Conservation (phyloP, 2,888 invertebrate genomes). For the Cepaea hortensis region DNA sequence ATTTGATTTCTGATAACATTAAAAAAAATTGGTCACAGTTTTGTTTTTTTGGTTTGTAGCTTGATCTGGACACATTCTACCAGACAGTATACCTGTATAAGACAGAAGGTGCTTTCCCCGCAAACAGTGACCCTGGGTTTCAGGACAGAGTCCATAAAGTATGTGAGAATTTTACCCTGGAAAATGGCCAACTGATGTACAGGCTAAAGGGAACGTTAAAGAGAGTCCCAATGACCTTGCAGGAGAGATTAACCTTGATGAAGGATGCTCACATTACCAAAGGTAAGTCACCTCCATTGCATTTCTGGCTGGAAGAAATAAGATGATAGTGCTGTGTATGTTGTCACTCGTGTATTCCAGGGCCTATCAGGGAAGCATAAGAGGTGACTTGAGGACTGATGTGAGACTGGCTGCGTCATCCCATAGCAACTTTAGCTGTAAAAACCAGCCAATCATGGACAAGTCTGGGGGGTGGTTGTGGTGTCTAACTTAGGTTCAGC, state of each 20-base stretch:
- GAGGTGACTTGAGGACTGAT: too few relatives aligned
- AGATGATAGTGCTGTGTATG: too few relatives aligned
- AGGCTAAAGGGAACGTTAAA: conserved; percentile 49
- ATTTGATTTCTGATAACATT: too few relatives aligned
- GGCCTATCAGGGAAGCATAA: too few relatives aligned
- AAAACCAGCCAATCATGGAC: too few relatives aligned
- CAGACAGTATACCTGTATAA: conserved; percentile 52
- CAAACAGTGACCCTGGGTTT: conserved; percentile 54
- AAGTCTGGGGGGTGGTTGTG: too few relatives aligned
- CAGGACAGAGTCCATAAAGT: conserved; percentile 58
- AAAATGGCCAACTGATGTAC: conserved; percentile 54
- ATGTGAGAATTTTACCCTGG: conserved; percentile 55
- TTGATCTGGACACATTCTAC: conserved; percentile 51
- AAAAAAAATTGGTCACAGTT: not conserved
- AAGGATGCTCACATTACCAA: conserved; percentile 55
- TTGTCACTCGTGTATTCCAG: too few relatives aligned
- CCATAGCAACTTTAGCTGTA: too few relatives aligned
- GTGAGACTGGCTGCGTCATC: too few relatives aligned
- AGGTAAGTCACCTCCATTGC: conserved; percentile 49
- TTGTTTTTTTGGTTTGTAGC: not conserved
- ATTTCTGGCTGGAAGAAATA: too few relatives aligned
- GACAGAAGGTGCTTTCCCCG: conserved; percentile 54
- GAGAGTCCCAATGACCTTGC: conserved; percentile 54
- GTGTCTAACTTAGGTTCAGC: too few relatives aligned
- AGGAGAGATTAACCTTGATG: conserved; percentile 58